Percentiles rank a stretch among this genome's conserved stretches.
These are phyloP conservation scores for Drosophila ambigua DNA, from an alignment of 1,140 invertebrate genomes.

Conservation along the genomic window DNA sequence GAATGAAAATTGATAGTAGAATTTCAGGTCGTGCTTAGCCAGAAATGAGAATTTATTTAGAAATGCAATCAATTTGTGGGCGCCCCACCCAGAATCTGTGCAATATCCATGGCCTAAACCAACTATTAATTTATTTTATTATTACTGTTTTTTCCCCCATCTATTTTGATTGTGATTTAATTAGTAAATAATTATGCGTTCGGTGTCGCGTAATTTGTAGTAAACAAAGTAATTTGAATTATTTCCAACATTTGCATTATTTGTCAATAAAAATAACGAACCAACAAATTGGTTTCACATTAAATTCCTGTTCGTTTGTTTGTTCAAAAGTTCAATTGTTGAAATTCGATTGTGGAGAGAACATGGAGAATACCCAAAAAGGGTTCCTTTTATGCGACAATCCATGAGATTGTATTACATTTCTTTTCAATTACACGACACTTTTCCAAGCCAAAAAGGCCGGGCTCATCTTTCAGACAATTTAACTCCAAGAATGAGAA, in stretches of 20 bases:
- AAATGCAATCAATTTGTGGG: constrained; percentile 42
- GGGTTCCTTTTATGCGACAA: neutral
- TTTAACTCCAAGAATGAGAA: constrained; percentile 54
- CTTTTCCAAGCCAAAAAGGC: constrained; percentile 25
- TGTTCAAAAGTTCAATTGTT: constrained; percentile 31
- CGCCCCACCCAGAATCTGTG: constrained; percentile 25
- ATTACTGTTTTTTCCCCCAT: constrained; percentile 17
- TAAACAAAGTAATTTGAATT: constrained; percentile 36
- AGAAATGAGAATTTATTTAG: constrained; percentile 31
- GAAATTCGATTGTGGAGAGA: constrained; percentile 2
- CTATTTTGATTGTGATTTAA: constrained; percentile 58
- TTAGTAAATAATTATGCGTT: constrained; percentile 64
- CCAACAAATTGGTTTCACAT: neutral
- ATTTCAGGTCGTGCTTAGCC: constrained; percentile 19
- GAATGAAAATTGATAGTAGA: constrained; percentile 28
- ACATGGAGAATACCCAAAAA: neutral
- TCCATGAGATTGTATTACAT: constrained; percentile 31
- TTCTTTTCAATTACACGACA: constrained; percentile 64
- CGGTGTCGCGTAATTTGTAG: constrained; percentile 49
- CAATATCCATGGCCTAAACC: constrained; percentile 2
- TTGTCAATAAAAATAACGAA: constrained; percentile 22
- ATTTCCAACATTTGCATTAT: constrained; percentile 47
- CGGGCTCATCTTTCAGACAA: constrained; percentile 56
- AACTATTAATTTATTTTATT: constrained; percentile 24
- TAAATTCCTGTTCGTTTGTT: constrained; percentile 9